phyloP scores from a whole-genome alignment of 2,113 vertebrate genomes.

The Chamaetylas fuelleborni region DNA sequence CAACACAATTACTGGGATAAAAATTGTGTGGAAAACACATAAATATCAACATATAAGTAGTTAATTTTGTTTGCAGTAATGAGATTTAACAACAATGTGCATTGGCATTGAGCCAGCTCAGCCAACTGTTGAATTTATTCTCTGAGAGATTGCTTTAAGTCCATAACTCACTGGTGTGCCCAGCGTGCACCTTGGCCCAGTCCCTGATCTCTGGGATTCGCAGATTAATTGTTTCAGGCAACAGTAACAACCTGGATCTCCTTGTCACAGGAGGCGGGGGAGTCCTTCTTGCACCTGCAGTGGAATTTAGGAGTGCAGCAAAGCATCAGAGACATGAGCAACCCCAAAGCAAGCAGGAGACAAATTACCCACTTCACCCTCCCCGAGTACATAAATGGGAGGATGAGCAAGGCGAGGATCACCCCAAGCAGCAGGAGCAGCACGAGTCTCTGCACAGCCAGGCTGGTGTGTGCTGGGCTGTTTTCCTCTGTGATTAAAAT shows the following conservation, averaged over 20 bases:
- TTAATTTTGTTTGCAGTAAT: neutral
- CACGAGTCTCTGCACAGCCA: constrained; percentile 56
- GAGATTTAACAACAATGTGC: neutral
- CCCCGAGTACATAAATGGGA: constrained; percentile 68
- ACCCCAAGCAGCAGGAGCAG: constrained; percentile 67
- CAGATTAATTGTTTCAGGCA: neutral
- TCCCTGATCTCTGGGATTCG: accelerated
- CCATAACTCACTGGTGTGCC: neutral
- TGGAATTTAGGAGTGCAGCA: constrained; percentile 56
- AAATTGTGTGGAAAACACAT: neutral
- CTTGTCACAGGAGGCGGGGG: neutral
- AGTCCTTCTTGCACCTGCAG: neutral
- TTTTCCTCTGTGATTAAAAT: neutral
- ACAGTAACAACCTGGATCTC: constrained; percentile 32
- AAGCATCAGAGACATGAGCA: constrained; percentile 64
- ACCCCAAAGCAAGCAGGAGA: constrained; percentile 45
- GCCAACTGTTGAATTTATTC: neutral
- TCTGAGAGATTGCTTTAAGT: neutral
- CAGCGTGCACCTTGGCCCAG: accelerated
- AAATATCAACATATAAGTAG: constrained; percentile 13
- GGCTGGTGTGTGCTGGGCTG: neutral
- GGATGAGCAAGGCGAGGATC: constrained; percentile 64
- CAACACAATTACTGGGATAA: neutral
- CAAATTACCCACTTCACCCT: constrained; percentile 67
- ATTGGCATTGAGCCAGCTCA: neutral